phyloP scores from a whole-genome alignment of 1,140 invertebrate genomes.

The Phenacoccus solenopsis region DNA sequence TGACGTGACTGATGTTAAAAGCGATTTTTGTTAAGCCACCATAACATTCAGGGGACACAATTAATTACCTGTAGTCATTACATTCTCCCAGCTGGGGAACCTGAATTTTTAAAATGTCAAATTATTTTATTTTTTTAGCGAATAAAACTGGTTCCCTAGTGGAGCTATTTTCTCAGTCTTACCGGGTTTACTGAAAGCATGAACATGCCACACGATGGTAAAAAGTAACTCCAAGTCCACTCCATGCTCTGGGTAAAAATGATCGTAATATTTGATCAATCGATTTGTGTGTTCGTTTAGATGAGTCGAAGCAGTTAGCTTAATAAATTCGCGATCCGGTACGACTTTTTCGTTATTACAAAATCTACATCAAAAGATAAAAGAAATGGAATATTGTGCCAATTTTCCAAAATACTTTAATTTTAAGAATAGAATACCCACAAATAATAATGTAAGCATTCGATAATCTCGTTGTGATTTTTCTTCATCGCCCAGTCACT shows the following conservation, averaged over 20 bases:
- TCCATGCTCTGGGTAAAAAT: slow-evolving; percentile 7
- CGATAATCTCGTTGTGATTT: neutral
- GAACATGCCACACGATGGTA: neutral
- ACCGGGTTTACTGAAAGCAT: slow-evolving; percentile 3
- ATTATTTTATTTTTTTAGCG: no score
- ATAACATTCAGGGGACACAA: no score
- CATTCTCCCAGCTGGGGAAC: no score
- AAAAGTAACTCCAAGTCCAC: neutral
- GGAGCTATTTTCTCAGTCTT: neutral
- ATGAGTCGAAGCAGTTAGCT: neutral
- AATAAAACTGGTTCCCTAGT: no score
- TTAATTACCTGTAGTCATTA: no score
- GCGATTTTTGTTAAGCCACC: no score
- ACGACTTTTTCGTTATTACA: slow-evolving; percentile 7
- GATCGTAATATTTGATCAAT: slow-evolving; percentile 1
- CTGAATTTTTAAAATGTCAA: no score
- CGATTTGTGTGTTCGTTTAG: neutral
- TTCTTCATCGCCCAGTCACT: neutral
- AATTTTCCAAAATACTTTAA: neutral
- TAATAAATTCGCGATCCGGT: neutral
- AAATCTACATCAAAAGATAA: neutral
- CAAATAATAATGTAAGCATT: slow-evolving; percentile 1
- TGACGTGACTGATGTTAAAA: no score
- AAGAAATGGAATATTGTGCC: neutral
- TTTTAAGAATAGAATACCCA: neutral